Evolutionary conservation across 2,113 vertebrate genomes (phyloP).

Genomic region (Leuciscus idus): DNA sequence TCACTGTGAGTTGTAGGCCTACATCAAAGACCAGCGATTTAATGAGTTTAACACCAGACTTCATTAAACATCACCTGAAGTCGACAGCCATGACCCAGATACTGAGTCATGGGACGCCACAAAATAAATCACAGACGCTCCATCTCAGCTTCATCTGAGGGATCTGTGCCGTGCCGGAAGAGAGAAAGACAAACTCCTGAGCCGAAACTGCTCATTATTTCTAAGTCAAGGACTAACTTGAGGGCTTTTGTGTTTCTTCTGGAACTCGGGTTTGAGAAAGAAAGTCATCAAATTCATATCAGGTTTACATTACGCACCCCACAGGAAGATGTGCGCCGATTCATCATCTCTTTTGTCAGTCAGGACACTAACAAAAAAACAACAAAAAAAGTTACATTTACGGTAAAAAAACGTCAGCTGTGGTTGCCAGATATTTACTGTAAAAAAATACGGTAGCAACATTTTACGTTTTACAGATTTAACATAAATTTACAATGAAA

Average conservation of each 20-base stretch:
- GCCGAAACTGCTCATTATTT: not conserved
- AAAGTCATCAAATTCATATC: constrained; percentile 3
- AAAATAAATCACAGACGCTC: not conserved
- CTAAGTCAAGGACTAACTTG: not conserved
- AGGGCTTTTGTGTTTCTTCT: constrained; percentile 19
- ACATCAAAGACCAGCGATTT: constrained; percentile 39
- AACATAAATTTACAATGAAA: too few relatives aligned
- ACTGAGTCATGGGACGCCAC: constrained; percentile 10
- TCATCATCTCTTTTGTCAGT: constrained; percentile 44
- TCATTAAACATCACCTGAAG: constrained; percentile 44
- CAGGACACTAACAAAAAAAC: too few relatives aligned
- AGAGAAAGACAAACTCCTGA: too few relatives aligned
- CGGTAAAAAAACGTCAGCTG: too few relatives aligned
- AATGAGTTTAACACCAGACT: constrained; percentile 31
- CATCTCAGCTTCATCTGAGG: not conserved
- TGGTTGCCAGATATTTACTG: too few relatives aligned
- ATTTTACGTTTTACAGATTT: too few relatives aligned
- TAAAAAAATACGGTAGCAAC: too few relatives aligned
- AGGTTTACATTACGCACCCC: not conserved
- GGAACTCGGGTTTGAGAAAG: not conserved
- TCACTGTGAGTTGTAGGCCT: too few relatives aligned
- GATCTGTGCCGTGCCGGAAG: not conserved
- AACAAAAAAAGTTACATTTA: too few relatives aligned
- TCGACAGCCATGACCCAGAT: constrained; percentile 18
- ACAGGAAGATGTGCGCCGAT: constrained; percentile 54